A percentile compares a stretch with the other conserved stretches of the same genome.
phyloP scores from a whole-genome alignment of 2,113 vertebrate genomes.

The Indicator maculatus region DNA sequence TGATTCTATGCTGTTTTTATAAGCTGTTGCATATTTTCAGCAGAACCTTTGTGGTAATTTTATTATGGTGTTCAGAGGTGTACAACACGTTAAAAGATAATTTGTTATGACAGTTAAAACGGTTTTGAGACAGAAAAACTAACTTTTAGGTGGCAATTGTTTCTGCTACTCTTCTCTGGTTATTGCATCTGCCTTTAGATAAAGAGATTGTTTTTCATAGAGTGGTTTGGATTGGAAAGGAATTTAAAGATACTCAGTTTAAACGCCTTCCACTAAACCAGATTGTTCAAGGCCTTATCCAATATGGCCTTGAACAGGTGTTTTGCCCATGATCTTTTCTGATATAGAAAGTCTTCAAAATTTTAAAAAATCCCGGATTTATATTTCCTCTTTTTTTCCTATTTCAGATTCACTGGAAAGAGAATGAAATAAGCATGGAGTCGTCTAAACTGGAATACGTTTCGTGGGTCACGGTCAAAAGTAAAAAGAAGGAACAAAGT shows the following conservation, averaged over 20 bases:
- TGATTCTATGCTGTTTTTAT: neutral
- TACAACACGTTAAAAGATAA: neutral
- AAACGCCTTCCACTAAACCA: too few species aligned
- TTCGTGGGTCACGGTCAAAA: constrained; percentile 15
- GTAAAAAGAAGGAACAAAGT: constrained; percentile 39
- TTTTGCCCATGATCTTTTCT: neutral
- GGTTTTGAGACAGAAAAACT: neutral
- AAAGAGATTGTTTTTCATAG: neutral
- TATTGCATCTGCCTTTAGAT: neutral
- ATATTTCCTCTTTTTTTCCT: neutral
- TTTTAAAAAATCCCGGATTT: neutral
- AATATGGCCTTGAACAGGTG: too few species aligned
- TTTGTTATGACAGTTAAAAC: neutral
- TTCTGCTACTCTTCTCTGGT: neutral
- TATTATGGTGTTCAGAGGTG: neutral
- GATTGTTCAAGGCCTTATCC: too few species aligned
- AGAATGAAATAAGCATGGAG: constrained; percentile 33
- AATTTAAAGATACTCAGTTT: too few species aligned
- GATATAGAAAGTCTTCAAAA: neutral
- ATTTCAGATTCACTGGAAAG: constrained; percentile 60
- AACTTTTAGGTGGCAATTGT: neutral
- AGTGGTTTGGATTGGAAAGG: too few species aligned
- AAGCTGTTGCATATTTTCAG: neutral
- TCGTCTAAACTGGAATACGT: constrained; percentile 29
- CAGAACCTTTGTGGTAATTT: neutral